Percentiles rank a stretch among this genome's conserved stretches.
phyloP scores from a whole-genome alignment of 2,113 vertebrate genomes.

The Paraplagusia blochii region DNA sequence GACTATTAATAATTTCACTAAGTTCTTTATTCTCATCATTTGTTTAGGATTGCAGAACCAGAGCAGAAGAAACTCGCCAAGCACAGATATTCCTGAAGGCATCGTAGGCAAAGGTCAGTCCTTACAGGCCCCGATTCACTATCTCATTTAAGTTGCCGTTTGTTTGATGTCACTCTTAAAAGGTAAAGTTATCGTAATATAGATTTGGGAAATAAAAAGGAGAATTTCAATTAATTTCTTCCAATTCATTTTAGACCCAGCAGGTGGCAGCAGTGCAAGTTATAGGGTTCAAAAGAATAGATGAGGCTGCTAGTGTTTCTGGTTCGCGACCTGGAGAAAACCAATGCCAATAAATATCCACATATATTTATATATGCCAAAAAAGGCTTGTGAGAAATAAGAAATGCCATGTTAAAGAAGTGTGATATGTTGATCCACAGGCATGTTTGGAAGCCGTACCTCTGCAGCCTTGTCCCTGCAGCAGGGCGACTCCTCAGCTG shows the following conservation, averaged over 20 bases:
- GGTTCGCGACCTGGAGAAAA: too few species aligned
- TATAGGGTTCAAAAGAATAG: too few species aligned
- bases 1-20: slow-evolving; percentile 9
- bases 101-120: slow-evolving; percentile 85
- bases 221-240: too few species aligned
- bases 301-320: too few species aligned
- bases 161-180: slow-evolving; percentile 4
- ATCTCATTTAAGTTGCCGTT: background rate
- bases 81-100: slow-evolving; percentile 75
- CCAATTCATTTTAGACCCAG: background rate
- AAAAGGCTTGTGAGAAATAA: too few species aligned
- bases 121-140: background rate
- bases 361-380: too few species aligned
- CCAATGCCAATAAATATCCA: too few species aligned
- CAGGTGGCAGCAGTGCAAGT: too few species aligned
- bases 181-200: too few species aligned
- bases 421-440: slow-evolving; percentile 57
- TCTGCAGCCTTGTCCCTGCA: slow-evolving; percentile 55
- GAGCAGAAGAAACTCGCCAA: slow-evolving; percentile 58
- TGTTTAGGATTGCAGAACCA: slow-evolving; percentile 57
- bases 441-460: slow-evolving; percentile 79
- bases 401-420: too few species aligned
- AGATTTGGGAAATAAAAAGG: too few species aligned
- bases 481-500: slow-evolving; percentile 69
- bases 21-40: slow-evolving; percentile 22